These are phyloP conservation scores for Epinephelus coioides DNA, from an alignment of 2,797 vertebrate genomes.

Conservation along the genomic window DNA sequence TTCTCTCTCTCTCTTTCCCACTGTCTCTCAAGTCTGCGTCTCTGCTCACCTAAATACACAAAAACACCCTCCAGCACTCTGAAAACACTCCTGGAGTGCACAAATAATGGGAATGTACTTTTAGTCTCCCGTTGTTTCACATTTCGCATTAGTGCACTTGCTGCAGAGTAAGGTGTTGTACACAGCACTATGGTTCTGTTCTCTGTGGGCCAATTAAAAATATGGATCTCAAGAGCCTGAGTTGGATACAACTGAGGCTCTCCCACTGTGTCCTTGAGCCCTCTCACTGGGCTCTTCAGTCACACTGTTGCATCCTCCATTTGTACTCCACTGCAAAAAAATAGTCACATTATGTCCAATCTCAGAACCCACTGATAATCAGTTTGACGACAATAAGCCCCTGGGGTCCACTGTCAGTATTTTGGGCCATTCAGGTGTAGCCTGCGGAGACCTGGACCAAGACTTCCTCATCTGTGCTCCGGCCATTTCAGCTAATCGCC, in stretches of 20 bases:
- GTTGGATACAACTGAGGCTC: slow-evolving; percentile 43
- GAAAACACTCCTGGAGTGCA: slow-evolving; percentile 54
- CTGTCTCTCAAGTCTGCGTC: slow-evolving; percentile 46
- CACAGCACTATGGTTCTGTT: slow-evolving; percentile 38
- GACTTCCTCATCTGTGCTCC: too few species aligned
- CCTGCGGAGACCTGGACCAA: too few species aligned
- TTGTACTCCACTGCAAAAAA: slow-evolving; percentile 4
- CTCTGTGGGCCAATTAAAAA: slow-evolving; percentile 79
- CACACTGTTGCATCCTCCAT: slow-evolving; percentile 11
- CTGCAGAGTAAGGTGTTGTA: slow-evolving; percentile 44
- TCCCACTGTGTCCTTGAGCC: slow-evolving; percentile 55
- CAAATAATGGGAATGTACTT: slow-evolving; percentile 61
- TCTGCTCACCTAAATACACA: slow-evolving; percentile 64
- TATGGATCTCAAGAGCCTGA: slow-evolving; percentile 71
- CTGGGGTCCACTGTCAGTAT: too few species aligned
- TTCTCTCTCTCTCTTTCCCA: slow-evolving; percentile 11
- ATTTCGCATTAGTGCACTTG: slow-evolving; percentile 53
- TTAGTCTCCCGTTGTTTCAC: slow-evolving; percentile 51
- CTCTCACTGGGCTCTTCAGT: slow-evolving; percentile 51
- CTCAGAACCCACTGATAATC: too few species aligned
- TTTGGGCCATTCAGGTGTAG: too few species aligned
- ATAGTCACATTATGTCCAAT: slow-evolving; percentile 5
- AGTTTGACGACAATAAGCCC: too few species aligned
- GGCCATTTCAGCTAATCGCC: too few species aligned
- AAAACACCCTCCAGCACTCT: slow-evolving; percentile 55